Evolutionary conservation across 2,888 invertebrate species (phyloP), one percentile per base, ranked within the genome.

Genomic region (Gasteruption jaculator): DNA sequence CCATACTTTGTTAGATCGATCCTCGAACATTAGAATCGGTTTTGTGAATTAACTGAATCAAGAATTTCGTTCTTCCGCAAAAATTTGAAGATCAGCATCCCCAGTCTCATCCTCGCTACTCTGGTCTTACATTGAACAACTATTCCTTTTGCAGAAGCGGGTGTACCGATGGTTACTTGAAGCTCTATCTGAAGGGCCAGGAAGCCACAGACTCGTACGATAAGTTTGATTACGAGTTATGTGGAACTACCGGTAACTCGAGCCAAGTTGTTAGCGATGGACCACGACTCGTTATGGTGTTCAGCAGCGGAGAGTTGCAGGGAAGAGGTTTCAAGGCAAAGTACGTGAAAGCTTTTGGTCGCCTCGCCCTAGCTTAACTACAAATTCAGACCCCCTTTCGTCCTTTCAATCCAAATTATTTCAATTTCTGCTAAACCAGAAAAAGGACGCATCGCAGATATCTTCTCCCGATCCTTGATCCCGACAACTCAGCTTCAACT

Each of bases 171-270:
- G 92, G 91, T 32, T 92, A 91, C 71, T 74, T 93, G 53, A 91
- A 92, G 72, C 79, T 93, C 50, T 93, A 92, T 74, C 75, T 92
- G 41, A 90, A 90, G 64, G 92, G 92, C 3, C 92, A 93, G 71
- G 93, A 93, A 72, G 86, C 88, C 22, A 88, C 87, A 38, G 91
- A 91, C 71, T 88, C 91, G 26, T 91, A 91, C 67, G 92, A 93
- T 69, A 92, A 92, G 73, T 91, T 90, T 68, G 93, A 94, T 71
- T 83, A 90, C 58, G 91, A 91, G 71, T 79, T 94, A 64, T 96
- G 95, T 70, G 95, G 95, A 10, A 82, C 84, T 56, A 76, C 76
- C 41, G 78, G 77, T 41, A 81, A 83, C 63, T 91, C 91, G n/a
- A 80, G 82, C 38, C 79, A 83, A 26, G 82, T 93, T 47, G 81